Percentiles rank a stretch among this genome's conserved stretches.
phyloP scores from a whole-genome alignment of 2,797 vertebrate genomes.

The Hybognathus amarus region DNA sequence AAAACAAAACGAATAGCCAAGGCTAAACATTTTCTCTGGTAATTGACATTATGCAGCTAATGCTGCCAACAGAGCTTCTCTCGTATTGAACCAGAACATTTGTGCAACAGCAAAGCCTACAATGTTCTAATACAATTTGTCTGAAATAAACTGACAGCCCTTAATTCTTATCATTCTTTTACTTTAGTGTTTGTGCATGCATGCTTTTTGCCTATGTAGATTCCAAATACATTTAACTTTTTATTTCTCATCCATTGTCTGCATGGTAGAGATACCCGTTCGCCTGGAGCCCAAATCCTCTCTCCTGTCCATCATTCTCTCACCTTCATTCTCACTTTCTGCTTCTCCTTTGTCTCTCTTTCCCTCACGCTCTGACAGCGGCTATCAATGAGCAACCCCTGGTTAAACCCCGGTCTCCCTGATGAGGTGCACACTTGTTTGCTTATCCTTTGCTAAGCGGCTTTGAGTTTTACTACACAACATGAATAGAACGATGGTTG shows the following conservation, averaged over 20 bases:
- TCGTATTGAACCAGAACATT: conserved; percentile 16
- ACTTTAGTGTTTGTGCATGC: neutral
- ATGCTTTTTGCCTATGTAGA: neutral
- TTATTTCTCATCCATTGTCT: conserved; percentile 20
- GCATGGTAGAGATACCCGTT: conserved; percentile 36
- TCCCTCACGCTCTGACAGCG: conserved; percentile 5
- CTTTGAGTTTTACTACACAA: conserved; percentile 46
- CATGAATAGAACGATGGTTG: conserved; percentile 48
- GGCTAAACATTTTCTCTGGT: neutral
- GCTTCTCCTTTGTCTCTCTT: conserved; percentile 20
- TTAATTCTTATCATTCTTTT: conserved; percentile 5
- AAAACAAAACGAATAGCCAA: neutral
- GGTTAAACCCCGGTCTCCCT: conserved; percentile 48
- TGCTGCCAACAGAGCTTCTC: neutral
- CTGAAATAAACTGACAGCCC: conserved; percentile 7
- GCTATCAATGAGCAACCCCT: conserved; percentile 39
- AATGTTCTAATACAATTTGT: neutral
- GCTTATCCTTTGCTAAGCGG: conserved; percentile 47
- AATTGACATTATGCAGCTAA: neutral
- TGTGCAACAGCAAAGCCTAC: conserved; percentile 2
- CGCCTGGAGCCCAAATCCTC: conserved; percentile 17
- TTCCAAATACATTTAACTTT: conserved; percentile 18
- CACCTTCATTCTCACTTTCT: conserved; percentile 21
- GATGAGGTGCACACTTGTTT: conserved; percentile 47
- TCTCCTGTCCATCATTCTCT: conserved; percentile 44